phyloP scores from a whole-genome alignment of 2,113 vertebrate species.

The Anoplopoma fimbria region DNA sequence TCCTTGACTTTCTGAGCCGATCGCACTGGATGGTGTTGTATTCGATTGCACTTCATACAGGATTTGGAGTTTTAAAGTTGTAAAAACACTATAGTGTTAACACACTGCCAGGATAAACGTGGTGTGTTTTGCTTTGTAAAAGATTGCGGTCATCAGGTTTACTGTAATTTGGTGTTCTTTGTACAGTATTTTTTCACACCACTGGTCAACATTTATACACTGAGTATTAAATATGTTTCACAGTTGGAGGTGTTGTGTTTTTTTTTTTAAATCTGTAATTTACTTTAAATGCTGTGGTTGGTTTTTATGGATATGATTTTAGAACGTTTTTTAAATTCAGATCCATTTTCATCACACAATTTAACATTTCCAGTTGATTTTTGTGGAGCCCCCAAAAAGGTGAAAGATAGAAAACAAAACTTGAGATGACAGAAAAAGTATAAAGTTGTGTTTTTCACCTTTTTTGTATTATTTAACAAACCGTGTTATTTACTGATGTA shows the following conservation, averaged over 20 bases:
- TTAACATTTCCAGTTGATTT: no score
- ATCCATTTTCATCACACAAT: no score
- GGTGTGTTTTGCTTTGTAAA: background rate
- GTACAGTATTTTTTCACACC: conserved; percentile 24
- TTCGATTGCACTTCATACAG: background rate
- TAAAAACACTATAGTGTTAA: background rate
- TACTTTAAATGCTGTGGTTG: background rate
- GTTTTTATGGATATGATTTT: background rate
- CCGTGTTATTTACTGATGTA: no score
- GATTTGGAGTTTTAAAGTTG: background rate
- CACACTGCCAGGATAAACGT: background rate
- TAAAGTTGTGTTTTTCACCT: no score
- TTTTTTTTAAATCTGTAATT: no score
- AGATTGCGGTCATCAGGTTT: background rate
- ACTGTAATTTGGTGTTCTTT: background rate
- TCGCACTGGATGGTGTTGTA: background rate
- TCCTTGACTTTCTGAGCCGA: background rate
- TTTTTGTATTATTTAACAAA: no score
- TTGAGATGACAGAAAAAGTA: no score
- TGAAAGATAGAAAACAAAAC: no score
- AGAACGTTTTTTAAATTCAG: no score
- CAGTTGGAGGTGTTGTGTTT: background rate
- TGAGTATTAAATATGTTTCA: conserved; percentile 42
- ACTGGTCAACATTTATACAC: background rate
- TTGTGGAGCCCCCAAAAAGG: no score